These are phyloP conservation scores for Operophtera brumata DNA, from an alignment of 2,888 invertebrate species.

Conservation along the genomic window DNA sequence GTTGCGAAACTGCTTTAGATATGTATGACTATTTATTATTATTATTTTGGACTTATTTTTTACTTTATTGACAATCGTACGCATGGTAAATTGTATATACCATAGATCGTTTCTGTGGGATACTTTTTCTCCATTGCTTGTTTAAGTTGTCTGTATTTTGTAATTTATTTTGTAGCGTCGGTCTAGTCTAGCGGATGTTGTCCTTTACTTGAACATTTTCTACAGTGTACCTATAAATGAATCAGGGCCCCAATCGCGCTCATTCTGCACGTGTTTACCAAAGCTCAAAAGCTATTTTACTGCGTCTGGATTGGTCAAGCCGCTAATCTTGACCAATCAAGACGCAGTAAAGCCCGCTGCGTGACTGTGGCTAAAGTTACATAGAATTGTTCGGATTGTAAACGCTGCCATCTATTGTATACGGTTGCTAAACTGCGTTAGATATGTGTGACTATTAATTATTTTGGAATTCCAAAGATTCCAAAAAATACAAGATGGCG, in stretches of 20 bases:
- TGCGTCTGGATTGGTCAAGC: too few species aligned
- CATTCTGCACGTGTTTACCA: too few species aligned
- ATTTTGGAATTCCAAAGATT: neutral
- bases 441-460: neutral
- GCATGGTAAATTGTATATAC: neutral
- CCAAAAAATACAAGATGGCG: too few species aligned
- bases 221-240: slow-evolving; percentile 6
- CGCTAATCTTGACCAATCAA: too few species aligned
- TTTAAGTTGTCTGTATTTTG: too few species aligned
- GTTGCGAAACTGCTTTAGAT: neutral
- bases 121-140: too few species aligned
- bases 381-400: neutral
- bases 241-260: too few species aligned
- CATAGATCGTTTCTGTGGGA: too few species aligned
- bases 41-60: neutral
- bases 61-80: neutral
- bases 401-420: neutral
- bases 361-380: neutral
- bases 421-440: neutral
- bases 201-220: slow-evolving; percentile 1
- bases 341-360: slow-evolving; percentile 2
- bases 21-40: neutral
- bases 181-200: slow-evolving; percentile 1
- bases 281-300: too few species aligned
- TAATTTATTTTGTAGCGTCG: too few species aligned